A percentile compares a stretch with the other conserved stretches of the same genome.
Conservation (phyloP, 2,113 vertebrate genomes). For the Trichomycterus rosablanca region DNA sequence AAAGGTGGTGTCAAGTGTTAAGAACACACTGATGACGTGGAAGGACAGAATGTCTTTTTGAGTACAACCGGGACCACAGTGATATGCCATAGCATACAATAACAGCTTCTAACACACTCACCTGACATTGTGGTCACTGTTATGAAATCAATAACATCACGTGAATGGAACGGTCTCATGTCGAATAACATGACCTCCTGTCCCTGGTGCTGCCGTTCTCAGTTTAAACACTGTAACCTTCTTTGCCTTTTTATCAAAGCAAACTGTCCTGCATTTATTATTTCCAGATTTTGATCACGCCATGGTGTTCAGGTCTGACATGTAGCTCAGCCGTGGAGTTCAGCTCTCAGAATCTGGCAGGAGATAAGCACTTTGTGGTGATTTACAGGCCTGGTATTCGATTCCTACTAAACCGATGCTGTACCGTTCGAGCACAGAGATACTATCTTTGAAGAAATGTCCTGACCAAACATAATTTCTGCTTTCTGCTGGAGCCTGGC, state of each 20-base stretch:
- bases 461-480: constrained; percentile 63
- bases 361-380: constrained; percentile 55
- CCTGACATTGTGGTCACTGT: no score
- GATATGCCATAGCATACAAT: neutral
- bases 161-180: no score
- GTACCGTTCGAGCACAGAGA: constrained; percentile 57
- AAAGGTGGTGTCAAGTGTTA: constrained; percentile 37
- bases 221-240: constrained; percentile 37
- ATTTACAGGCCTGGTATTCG: constrained; percentile 63
- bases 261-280: constrained; percentile 43
- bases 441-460: constrained; percentile 68
- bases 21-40: constrained; percentile 49
- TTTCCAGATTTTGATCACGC: constrained; percentile 44
- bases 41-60: constrained; percentile 26
- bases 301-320: constrained; percentile 29
- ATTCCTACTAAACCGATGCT: constrained; percentile 58
- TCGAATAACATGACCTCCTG: constrained; percentile 25
- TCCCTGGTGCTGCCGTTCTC: constrained; percentile 9
- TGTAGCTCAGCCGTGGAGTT: constrained; percentile 43
- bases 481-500: constrained; percentile 50
- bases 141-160: no score
- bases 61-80: neutral
- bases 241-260: constrained; percentile 38
- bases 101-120: constrained; percentile 16
- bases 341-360: constrained; percentile 56